phyloP scores from a whole-genome alignment of 2,113 vertebrate species.

The Aplodontia rufa region DNA sequence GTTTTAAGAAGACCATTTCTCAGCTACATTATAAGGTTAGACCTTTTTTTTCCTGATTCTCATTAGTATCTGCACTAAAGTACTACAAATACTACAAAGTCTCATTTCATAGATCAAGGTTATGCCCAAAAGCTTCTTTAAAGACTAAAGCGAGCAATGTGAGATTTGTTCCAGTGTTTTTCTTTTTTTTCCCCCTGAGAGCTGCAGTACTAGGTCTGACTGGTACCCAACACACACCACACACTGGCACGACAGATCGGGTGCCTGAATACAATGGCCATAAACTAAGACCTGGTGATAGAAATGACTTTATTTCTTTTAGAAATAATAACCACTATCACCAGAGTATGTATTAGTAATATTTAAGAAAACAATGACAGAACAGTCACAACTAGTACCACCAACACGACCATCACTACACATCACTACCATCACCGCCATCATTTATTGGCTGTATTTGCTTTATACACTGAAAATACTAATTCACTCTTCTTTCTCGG shows the following conservation, averaged over 20 bases:
- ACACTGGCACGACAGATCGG: not conserved
- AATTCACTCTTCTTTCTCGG: not conserved
- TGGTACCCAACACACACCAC: not conserved
- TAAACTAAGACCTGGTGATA: not conserved
- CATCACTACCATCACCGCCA: not conserved
- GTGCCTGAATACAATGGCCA: not conserved
- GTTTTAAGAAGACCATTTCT: slow-evolving; percentile 24
- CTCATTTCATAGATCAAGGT: not conserved
- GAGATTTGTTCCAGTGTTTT: not conserved
- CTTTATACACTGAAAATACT: not conserved
- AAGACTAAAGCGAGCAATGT: not conserved
- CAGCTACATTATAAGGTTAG: not conserved
- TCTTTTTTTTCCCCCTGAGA: not conserved
- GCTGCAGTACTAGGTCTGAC: not conserved
- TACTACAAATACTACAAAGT: not conserved
- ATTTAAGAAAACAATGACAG: not conserved
- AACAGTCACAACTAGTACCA: not conserved
- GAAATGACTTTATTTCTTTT: not conserved
- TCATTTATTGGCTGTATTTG: not conserved
- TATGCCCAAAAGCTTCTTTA: not conserved
- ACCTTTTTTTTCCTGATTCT: not conserved
- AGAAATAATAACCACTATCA: not conserved
- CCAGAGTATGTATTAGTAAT: not conserved
- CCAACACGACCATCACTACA: not conserved
- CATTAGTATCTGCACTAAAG: not conserved